phyloP scores from a whole-genome alignment of 2,113 vertebrate genomes.

The Seriola dumerili region DNA sequence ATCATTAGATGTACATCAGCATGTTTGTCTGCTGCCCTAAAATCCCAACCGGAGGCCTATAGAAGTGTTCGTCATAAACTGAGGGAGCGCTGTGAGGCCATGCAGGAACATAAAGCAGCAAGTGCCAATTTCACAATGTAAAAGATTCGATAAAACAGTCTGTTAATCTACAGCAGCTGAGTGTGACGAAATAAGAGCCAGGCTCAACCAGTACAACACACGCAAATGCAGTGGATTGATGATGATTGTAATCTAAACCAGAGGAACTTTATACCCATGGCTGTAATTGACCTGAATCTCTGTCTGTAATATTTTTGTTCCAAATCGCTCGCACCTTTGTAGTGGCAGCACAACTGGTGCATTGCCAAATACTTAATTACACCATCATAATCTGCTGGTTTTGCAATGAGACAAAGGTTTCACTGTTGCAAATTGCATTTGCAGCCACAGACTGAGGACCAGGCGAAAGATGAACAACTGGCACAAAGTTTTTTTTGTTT shows the following conservation, averaged over 20 bases:
- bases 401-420: slow-evolving; percentile 70
- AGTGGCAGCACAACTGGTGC: slow-evolving; percentile 28
- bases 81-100: not conserved
- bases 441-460: slow-evolving; percentile 4
- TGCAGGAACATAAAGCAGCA: slow-evolving; percentile 18
- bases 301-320: not conserved
- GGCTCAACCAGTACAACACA: not conserved
- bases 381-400: slow-evolving; percentile 64
- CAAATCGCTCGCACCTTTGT: not conserved
- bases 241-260: not conserved
- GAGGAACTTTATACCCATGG: not conserved
- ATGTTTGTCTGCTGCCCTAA: not conserved
- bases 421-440: slow-evolving; percentile 35
- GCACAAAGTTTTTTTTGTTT: not conserved
- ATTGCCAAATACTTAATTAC: slow-evolving; percentile 57
- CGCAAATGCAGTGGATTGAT: slow-evolving; percentile 15
- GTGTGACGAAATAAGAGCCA: slow-evolving; percentile 31
- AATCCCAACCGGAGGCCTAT: not conserved
- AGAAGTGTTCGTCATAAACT: not conserved
- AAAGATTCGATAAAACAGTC: slow-evolving; percentile 46
- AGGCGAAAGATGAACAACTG: slow-evolving; percentile 1
- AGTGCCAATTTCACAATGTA: slow-evolving; percentile 38
- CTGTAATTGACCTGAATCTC: not conserved
- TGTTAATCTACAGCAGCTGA: slow-evolving; percentile 62
- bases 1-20: not conserved